Evolutionary conservation across 2,113 vertebrate genomes (phyloP).

Genomic region (Telmatochromis brichardi): DNA sequence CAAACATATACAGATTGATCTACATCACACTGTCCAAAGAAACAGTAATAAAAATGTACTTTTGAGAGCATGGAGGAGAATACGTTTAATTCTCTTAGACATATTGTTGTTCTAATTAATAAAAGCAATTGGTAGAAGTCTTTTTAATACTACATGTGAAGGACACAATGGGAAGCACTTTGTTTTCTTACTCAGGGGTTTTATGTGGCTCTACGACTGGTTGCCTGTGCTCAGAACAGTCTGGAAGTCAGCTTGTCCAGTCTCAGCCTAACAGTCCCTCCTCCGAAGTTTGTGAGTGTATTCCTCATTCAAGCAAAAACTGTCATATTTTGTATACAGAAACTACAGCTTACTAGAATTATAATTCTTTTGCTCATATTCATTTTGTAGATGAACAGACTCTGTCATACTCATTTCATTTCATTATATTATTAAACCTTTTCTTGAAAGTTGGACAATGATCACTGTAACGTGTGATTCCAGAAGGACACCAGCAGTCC

Average conservation of each 20-base stretch:
- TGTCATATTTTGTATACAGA: not conserved
- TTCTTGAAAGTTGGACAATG: not conserved
- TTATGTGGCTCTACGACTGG: conserved; percentile 84
- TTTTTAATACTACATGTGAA: not conserved
- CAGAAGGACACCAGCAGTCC: conserved; percentile 92
- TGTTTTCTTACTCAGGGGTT: conserved; percentile 77
- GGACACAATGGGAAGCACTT: not conserved
- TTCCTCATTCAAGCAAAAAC: not conserved
- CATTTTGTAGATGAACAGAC: not conserved
- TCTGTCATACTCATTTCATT: not conserved
- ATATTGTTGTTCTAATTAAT: not conserved
- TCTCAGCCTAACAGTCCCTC: conserved; percentile 79
- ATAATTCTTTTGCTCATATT: not conserved
- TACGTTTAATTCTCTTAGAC: not conserved
- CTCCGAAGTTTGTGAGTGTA: conserved; percentile 94
- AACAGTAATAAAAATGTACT: not conserved
- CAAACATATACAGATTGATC: not conserved
- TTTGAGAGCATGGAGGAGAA: not conserved
- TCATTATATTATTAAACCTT: not conserved
- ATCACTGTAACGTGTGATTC: conserved; percentile 4
- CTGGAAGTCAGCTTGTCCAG: conserved; percentile 84
- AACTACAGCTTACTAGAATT: not conserved
- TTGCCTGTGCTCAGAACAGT: conserved; percentile 90
- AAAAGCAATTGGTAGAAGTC: not conserved
- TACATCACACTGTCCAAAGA: not conserved